phyloP scores from a whole-genome alignment of 2,113 vertebrate species.

The Myotis brandtii region DNA sequence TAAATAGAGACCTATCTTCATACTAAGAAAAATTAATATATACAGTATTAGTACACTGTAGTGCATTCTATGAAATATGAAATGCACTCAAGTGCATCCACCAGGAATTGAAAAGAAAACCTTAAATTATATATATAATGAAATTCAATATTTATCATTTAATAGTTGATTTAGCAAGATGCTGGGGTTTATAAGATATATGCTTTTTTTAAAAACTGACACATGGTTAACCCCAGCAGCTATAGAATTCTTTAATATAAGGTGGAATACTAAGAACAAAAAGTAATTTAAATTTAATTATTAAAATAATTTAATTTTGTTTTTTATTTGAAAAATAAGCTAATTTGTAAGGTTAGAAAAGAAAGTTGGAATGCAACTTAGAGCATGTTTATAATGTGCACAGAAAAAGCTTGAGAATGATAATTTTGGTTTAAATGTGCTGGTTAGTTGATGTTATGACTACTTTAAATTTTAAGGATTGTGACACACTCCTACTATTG shows the following conservation, averaged over 20 bases:
- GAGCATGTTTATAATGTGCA: slow-evolving; percentile 97
- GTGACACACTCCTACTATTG: slow-evolving; percentile 92
- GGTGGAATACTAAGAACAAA: slow-evolving; percentile 89
- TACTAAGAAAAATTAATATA: slow-evolving; percentile 84
- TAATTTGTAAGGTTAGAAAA: slow-evolving; percentile 91
- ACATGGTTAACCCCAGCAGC: slow-evolving; percentile 84
- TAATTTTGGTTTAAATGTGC: slow-evolving; percentile 90
- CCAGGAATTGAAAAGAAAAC: slow-evolving; percentile 85
- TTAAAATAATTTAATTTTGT: slow-evolving; percentile 87
- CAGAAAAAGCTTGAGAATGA: slow-evolving; percentile 94
- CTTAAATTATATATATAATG: slow-evolving; percentile 87
- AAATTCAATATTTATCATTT: slow-evolving; percentile 89
- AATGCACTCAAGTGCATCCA: slow-evolving; percentile 85
- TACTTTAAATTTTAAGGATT: slow-evolving; percentile 92
- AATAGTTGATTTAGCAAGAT: slow-evolving; percentile 88
- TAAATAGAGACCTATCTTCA: slow-evolving; percentile 80
- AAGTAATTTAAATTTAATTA: slow-evolving; percentile 88
- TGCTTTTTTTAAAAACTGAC: slow-evolving; percentile 84
- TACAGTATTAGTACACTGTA: slow-evolving; percentile 89
- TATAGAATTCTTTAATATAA: slow-evolving; percentile 88
- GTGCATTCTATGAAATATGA: slow-evolving; percentile 85
- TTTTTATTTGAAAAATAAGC: slow-evolving; percentile 90
- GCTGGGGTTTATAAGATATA: slow-evolving; percentile 89
- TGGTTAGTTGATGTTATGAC: slow-evolving; percentile 92
- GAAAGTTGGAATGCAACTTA: slow-evolving; percentile 94